Evolutionary conservation across 2,797 vertebrate genomes (phyloP).

Genomic region (Scyliorhinus canicula): DNA sequence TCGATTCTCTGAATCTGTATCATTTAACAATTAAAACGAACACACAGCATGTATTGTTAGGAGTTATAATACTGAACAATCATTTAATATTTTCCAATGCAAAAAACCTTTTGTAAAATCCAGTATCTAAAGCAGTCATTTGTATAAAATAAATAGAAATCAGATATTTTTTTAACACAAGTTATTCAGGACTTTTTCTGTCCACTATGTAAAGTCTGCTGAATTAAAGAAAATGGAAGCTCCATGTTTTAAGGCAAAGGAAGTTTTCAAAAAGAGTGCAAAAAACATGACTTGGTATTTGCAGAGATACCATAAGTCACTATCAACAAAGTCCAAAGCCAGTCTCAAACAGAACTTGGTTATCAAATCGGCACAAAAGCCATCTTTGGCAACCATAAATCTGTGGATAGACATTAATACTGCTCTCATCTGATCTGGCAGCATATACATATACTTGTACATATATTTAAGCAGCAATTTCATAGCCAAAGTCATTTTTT

Average conservation of each 20-base stretch:
- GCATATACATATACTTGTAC: neutral
- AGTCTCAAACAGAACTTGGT: neutral
- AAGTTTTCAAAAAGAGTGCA: conserved; percentile 20
- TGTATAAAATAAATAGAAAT: neutral
- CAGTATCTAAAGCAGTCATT: neutral
- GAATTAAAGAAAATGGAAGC: neutral
- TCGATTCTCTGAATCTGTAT: neutral
- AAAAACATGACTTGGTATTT: neutral
- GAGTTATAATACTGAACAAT: neutral
- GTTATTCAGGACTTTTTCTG: neutral
- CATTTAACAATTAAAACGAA: neutral
- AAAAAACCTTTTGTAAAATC: neutral
- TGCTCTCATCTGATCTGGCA: neutral
- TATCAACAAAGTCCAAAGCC: neutral
- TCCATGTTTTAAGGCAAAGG: neutral
- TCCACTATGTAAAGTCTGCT: neutral
- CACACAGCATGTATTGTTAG: neutral
- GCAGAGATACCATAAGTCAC: neutral
- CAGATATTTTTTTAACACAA: neutral
- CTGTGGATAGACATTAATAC: neutral
- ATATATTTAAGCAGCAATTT: conserved; percentile 18
- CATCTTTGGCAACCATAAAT: neutral
- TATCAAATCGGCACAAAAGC: neutral
- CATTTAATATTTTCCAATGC: conserved; percentile 22
- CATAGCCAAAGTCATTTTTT: neutral